These are phyloP conservation scores for Melanotaenia trifasciata DNA, from an alignment of 2,797 vertebrate species.

Conservation along the genomic window DNA sequence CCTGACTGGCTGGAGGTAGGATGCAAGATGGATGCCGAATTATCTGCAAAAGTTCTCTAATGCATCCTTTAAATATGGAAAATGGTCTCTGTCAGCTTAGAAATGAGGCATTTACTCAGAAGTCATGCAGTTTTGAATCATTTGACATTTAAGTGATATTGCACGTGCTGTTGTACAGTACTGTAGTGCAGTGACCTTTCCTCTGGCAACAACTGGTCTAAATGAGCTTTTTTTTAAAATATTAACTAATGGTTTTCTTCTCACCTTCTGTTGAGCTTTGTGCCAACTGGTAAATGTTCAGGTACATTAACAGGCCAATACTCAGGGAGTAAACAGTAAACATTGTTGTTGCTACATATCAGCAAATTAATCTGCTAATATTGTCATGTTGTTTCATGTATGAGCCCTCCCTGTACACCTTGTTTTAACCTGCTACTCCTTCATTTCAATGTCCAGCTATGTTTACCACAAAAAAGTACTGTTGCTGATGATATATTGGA, in stretches of 20 bases:
- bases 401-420: no score
- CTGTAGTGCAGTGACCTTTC: neutral
- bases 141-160: neutral
- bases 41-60: no score
- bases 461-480: neutral
- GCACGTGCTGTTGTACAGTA: neutral
- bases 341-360: neutral
- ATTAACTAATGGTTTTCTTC: neutral
- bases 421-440: no score
- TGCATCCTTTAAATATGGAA: neutral
- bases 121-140: neutral
- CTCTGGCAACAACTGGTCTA: neutral
- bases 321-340: neutral
- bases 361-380: neutral
- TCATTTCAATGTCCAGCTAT: no score
- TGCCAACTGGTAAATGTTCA: conserved; percentile 1
- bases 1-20: no score
- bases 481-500: neutral
- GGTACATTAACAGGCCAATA: conserved; percentile 3
- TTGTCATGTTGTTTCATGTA: neutral
- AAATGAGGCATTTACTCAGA: neutral
- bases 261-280: neutral
- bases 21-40: no score
- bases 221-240: fast-evolving
- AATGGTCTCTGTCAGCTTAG: neutral